These are phyloP conservation scores for Aricia artaxerxes DNA, from an alignment of 2,888 invertebrate species.

Conservation along the genomic window DNA sequence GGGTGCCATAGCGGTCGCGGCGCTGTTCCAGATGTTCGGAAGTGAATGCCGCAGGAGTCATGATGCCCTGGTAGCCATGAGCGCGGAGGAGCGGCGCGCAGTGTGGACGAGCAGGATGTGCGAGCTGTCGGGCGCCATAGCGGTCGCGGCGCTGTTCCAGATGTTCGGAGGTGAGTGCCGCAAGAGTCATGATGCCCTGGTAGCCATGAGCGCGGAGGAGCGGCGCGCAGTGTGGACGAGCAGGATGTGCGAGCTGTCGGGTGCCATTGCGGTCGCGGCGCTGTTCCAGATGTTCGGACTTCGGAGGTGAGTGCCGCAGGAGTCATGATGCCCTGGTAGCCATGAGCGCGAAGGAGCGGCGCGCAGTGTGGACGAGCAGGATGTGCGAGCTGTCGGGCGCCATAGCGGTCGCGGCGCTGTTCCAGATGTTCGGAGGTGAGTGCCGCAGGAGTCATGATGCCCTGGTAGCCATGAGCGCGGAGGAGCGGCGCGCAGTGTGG, in stretches of 20 bases:
- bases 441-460: too few species aligned
- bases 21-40: slow-evolving; percentile 86
- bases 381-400: too few species aligned
- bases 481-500: too few species aligned
- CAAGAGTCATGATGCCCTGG: not conserved
- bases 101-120: slow-evolving; percentile 89
- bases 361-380: too few species aligned
- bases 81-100: slow-evolving; percentile 72
- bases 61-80: not conserved
- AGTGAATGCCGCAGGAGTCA: slow-evolving; percentile 58
- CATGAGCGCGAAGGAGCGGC: not conserved
- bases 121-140: slow-evolving; percentile 91
- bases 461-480: too few species aligned
- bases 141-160: slow-evolving; percentile 88
- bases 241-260: too few species aligned
- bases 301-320: slow-evolving; percentile 76
- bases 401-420: too few species aligned
- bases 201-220: not conserved
- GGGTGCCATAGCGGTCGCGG: slow-evolving; percentile 90
- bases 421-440: too few species aligned
- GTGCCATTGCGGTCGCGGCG: too few species aligned
- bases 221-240: too few species aligned
- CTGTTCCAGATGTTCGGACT: slow-evolving; percentile 25
- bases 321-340: not conserved
- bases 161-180: slow-evolving; percentile 81